Evolutionary conservation across 2,113 vertebrate species (phyloP).

Genomic region (Elephas maximus): DNA sequence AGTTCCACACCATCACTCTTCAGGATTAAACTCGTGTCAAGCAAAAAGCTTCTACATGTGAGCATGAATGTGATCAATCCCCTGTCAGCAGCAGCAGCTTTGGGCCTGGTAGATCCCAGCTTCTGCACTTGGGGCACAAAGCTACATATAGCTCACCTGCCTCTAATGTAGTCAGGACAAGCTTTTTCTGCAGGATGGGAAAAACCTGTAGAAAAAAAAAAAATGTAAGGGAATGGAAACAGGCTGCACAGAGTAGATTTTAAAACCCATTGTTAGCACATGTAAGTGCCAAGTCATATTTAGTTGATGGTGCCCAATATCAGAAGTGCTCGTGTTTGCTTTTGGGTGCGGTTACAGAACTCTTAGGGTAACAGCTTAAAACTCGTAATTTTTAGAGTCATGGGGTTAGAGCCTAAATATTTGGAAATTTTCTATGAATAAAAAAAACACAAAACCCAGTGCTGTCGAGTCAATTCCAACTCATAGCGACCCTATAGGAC

Average conservation of each 20-base stretch:
- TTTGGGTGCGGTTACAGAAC: not conserved
- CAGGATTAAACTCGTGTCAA: conserved; percentile 3
- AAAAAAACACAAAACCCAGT: no score
- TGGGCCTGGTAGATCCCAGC: not conserved
- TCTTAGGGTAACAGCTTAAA: not conserved
- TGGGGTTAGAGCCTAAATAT: not conserved
- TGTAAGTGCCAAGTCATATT: not conserved
- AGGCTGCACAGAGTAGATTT: not conserved
- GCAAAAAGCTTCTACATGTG: conserved; percentile 46
- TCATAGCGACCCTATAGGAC: no score
- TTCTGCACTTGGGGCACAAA: conserved; percentile 62
- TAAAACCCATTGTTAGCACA: not conserved
- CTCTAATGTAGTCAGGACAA: conserved; percentile 38
- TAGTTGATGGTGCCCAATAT: not conserved
- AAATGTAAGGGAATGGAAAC: not conserved
- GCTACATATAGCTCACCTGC: conserved; percentile 53
- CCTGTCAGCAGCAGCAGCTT: conserved; percentile 25
- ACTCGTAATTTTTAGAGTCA: conserved; percentile 35
- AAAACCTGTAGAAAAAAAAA: not conserved
- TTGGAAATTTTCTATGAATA: conserved; percentile 1
- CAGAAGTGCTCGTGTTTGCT: not conserved
- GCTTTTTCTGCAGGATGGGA: not conserved
- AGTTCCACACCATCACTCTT: conserved; percentile 68
- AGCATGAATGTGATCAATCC: conserved; percentile 45
- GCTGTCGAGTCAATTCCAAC: no score